These are phyloP conservation scores for Euleptes europaea DNA, from an alignment of 2,113 vertebrate genomes.

Conservation along the genomic window DNA sequence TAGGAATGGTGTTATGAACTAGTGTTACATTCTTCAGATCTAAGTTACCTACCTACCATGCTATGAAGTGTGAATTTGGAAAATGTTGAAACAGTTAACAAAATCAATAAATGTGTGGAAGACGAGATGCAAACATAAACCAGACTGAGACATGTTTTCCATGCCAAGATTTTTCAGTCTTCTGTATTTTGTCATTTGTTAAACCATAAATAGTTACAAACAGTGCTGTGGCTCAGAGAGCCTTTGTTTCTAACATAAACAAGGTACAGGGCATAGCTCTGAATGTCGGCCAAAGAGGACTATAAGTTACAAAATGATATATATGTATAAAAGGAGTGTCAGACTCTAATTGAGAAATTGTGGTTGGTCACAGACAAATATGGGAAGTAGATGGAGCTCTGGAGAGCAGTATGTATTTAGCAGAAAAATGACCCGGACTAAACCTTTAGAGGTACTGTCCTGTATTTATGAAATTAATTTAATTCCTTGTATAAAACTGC, in stretches of 20 bases:
- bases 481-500: constrained; percentile 29
- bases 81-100: constrained; percentile 68
- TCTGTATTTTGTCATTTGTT: constrained; percentile 79
- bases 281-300: constrained; percentile 61
- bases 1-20: neutral
- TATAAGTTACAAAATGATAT: constrained; percentile 66
- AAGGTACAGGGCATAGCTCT: constrained; percentile 65
- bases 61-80: constrained; percentile 30
- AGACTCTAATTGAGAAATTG: constrained; percentile 65
- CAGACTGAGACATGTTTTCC: constrained; percentile 73
- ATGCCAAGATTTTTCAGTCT: constrained; percentile 75
- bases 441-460: constrained; percentile 35
- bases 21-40: constrained; percentile 48
- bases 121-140: constrained; percentile 73
- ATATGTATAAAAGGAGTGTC: constrained; percentile 71
- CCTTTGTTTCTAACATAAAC: constrained; percentile 76
- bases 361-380: constrained; percentile 55
- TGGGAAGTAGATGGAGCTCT: constrained; percentile 48
- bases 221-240: constrained; percentile 65
- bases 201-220: constrained; percentile 72
- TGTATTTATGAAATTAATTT: constrained; percentile 45
- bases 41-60: constrained; percentile 52
- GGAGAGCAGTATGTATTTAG: constrained; percentile 41
- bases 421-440: constrained; percentile 42
- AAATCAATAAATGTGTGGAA: constrained; percentile 65